Percentiles rank a stretch among this genome's conserved stretches.
phyloP scores from a whole-genome alignment of 2,113 vertebrate species.

The Bos javanicus region DNA sequence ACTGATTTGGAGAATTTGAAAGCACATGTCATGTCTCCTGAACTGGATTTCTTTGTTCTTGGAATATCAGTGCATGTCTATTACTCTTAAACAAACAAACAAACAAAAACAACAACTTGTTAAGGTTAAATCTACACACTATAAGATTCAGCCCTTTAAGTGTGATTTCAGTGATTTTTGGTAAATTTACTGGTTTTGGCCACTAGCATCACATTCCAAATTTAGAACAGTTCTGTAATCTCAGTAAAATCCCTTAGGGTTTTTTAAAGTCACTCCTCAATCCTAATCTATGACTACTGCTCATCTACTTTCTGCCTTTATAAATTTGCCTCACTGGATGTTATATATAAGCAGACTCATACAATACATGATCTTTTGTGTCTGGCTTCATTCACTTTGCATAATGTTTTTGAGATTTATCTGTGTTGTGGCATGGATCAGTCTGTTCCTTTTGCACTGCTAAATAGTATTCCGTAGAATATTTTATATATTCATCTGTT shows the following conservation, averaged over 20 bases:
- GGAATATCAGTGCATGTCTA: background rate
- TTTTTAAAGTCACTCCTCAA: background rate
- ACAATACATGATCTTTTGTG: fast-evolving
- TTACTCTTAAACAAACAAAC: background rate
- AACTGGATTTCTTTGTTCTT: background rate
- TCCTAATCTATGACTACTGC: background rate
- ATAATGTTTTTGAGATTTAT: background rate
- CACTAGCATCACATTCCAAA: background rate
- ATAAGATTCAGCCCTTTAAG: background rate
- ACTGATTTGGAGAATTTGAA: background rate
- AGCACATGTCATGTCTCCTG: background rate
- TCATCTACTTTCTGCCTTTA: background rate
- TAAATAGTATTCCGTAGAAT: background rate
- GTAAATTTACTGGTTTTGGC: background rate
- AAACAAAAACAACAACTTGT: background rate
- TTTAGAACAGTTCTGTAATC: background rate
- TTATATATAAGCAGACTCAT: background rate
- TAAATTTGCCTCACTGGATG: background rate
- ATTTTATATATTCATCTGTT: background rate
- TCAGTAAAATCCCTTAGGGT: background rate
- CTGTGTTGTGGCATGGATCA: background rate
- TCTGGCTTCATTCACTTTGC: background rate
- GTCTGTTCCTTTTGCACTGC: background rate
- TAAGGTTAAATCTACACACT: background rate
- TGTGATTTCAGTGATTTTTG: background rate